Evolutionary conservation across 2,888 invertebrate species (phyloP).

Genomic region (Salpingus planirostris): DNA sequence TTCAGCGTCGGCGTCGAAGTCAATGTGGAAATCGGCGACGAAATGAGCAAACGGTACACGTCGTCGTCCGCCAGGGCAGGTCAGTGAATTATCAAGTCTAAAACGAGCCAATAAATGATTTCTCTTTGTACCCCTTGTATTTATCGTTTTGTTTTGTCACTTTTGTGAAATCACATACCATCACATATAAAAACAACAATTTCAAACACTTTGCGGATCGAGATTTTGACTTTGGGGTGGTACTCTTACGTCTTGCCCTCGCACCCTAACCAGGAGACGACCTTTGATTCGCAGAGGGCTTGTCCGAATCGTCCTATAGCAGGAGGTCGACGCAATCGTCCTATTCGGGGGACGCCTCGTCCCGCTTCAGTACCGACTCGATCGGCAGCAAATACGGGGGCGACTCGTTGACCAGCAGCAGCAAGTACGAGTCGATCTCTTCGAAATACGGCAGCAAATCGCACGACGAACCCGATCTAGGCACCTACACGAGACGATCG

Average conservation of each 20-base stretch:
- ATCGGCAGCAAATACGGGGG: constrained; percentile 14
- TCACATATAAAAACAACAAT: too few species aligned
- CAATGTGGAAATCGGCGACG: constrained; percentile 32
- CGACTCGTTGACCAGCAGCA: constrained; percentile 15
- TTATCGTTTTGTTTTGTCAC: too few species aligned
- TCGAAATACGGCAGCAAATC: constrained; percentile 25
- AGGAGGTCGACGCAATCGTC: constrained; percentile 29
- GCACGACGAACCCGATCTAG: too few species aligned
- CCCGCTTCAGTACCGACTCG: constrained; percentile 19
- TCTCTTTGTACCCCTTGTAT: too few species aligned
- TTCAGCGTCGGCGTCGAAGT: constrained; percentile 32
- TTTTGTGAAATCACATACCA: too few species aligned
- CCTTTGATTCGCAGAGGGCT: not conserved
- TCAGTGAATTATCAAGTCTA: too few species aligned
- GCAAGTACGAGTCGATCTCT: constrained; percentile 23
- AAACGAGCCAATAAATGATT: too few species aligned
- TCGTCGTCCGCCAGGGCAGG: constrained; percentile 27
- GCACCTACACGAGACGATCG: too few species aligned
- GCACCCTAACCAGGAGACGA: too few species aligned
- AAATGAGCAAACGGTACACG: constrained; percentile 34
- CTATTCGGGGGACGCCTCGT: constrained; percentile 26
- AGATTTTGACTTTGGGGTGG: too few species aligned
- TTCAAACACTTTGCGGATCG: too few species aligned
- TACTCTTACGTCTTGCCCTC: too few species aligned
- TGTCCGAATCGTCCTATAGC: constrained; percentile 26